Conservation (phyloP, 2,797 vertebrate species). For the Urocyon cinereoargenteus region DNA sequence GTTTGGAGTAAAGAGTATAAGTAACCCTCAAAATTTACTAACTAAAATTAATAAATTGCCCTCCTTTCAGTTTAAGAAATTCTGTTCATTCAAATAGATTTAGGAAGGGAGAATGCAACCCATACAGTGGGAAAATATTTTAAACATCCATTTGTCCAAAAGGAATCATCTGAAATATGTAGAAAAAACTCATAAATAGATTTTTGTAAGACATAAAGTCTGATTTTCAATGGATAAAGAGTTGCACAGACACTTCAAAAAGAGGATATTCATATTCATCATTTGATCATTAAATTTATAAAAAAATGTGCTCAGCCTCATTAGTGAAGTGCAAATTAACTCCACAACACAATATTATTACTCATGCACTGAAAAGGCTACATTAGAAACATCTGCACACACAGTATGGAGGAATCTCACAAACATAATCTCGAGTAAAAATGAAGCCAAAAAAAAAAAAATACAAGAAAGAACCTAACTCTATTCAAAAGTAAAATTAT, state of each 20-base stretch:
- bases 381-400: background rate
- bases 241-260: background rate
- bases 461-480: background rate
- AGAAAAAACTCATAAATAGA: background rate
- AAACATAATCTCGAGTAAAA: background rate
- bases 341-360: background rate
- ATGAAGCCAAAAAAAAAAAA: background rate
- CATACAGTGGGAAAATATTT: background rate
- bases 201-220: background rate
- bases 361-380: background rate
- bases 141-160: background rate
- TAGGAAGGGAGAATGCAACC: background rate
- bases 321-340: background rate
- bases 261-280: background rate
- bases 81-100: background rate
- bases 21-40: background rate
- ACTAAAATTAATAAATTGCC: background rate
- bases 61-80: background rate
- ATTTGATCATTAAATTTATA: no score
- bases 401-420: background rate
- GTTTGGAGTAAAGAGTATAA: background rate
- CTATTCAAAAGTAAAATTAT: background rate
- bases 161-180: background rate
- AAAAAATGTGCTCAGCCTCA: no score
- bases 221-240: background rate